These are phyloP conservation scores for Gymnorhina tibicen DNA, from an alignment of 2,113 vertebrate species.

Conservation along the genomic window DNA sequence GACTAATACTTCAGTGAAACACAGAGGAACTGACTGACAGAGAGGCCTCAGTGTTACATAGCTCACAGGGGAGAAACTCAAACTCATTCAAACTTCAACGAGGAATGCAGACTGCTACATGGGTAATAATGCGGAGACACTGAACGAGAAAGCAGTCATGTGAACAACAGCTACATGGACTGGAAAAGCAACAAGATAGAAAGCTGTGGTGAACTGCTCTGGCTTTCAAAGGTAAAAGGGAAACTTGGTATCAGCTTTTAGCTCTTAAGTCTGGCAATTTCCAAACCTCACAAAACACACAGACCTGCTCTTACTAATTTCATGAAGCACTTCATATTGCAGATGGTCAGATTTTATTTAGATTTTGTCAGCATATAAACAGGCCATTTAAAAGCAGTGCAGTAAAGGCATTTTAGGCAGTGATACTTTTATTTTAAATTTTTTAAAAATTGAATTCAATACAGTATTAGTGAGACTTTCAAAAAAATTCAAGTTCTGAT, in stretches of 20 bases:
- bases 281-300: not conserved
- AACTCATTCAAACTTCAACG: not conserved
- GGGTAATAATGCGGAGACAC: not conserved
- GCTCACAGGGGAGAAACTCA: not conserved
- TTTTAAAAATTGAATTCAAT: not conserved
- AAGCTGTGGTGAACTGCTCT: not conserved
- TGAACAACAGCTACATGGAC: not conserved
- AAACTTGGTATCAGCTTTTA: not conserved
- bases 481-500: not conserved
- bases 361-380: not conserved
- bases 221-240: not conserved
- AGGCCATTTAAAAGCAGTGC: not conserved
- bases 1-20: not conserved
- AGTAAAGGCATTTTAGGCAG: not conserved
- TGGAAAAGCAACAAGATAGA: not conserved
- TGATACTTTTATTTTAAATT: not conserved
- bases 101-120: not conserved
- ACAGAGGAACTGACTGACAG: not conserved
- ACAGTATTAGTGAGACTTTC: not conserved
- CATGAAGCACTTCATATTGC: not conserved
- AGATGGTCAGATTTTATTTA: not conserved
- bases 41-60: not conserved
- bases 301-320: not conserved
- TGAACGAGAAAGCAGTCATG: not conserved
- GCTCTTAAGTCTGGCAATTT: not conserved